These are phyloP conservation scores for Scleropages formosus DNA, from an alignment of 2,797 vertebrate genomes.

Conservation along the genomic window DNA sequence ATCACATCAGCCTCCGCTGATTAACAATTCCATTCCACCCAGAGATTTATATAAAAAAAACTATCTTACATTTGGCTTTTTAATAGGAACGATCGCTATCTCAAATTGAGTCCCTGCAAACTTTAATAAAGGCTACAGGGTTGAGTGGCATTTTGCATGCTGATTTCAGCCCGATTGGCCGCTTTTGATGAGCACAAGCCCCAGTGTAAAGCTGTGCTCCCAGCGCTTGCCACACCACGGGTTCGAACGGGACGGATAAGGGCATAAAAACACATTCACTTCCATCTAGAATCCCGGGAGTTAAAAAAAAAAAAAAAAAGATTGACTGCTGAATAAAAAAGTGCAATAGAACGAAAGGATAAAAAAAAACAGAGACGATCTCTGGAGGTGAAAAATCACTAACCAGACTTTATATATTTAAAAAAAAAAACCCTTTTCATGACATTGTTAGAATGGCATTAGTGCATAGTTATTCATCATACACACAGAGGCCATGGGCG, in stretches of 20 bases:
- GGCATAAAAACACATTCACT: constrained; percentile 76
- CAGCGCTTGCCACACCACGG: constrained; percentile 89
- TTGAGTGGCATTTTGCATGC: constrained; percentile 99
- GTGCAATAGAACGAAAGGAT: constrained; percentile 64
- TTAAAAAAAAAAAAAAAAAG: constrained; percentile 61
- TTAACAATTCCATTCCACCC: constrained; percentile 99
- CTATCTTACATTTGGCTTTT: constrained; percentile 99
- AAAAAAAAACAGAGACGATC: constrained; percentile 44
- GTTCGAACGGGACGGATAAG: constrained; percentile 89
- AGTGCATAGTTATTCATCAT: constrained; percentile 64
- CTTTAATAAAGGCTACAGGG: constrained; percentile 99
- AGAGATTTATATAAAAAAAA: constrained; percentile 98
- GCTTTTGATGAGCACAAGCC: constrained; percentile 96
- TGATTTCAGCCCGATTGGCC: constrained; percentile 98
- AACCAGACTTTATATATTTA: constrained; percentile 38
- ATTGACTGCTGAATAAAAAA: constrained; percentile 97
- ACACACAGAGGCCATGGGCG: constrained; percentile 60
- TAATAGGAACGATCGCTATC: constrained; percentile 99
- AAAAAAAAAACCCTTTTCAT: constrained; percentile 15
- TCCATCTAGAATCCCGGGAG: constrained; percentile 88
- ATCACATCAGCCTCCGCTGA: constrained; percentile 99
- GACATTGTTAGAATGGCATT: constrained; percentile 66
- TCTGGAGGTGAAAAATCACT: constrained; percentile 66
- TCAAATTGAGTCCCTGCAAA: constrained; percentile 99
- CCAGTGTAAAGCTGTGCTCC: constrained; percentile 91